Base-by-base conservation (phyloP, 2,888 invertebrate species). In the Limnephilus lunatus region DNA sequence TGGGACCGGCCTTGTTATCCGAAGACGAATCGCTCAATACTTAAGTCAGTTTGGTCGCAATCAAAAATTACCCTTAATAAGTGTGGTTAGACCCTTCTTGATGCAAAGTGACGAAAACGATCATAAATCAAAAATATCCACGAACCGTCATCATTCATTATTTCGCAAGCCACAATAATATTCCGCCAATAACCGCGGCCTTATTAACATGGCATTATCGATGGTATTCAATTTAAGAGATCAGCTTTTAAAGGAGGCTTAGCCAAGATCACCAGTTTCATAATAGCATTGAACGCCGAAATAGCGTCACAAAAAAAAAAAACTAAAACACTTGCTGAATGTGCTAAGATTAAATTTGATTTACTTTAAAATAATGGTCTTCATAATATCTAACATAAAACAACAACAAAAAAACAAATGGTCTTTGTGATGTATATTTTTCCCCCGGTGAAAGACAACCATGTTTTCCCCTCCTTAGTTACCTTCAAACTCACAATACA, bases 131-230 rank as follows among this genome's bases (percentile, higher is more conserved):
- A 48, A 87, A 87, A 31, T 86, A 87, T 53, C 53, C 87, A 68
- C 87, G 48, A 48, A 30, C 89, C 89, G n/a, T n/a, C n/a, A 89
- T 89, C 89, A 92, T 81, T 80, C 85, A 44, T 48, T 53, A 87
- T 87, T 87, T 87, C 39, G 80, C 68, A 89, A 89, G 44, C 91
- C 48, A 89, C 87, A 91, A 90, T 91, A 68, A 68, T 68, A 68
- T 89, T 91, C 86, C 31, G 90, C 86, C 53, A 83, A 91, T 92
- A 92, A 91, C 91, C 91, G 91, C 82, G 90, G 91, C 86, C 91
- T 91, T 12, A 92, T 92, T 91, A 92, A 92, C 91, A 89, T 91
- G 82, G 89, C 85, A 91, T 92, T 92, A 90, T 81, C 86, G 92
- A 90, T 85, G 25, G n/a, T 68, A 68, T 68, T 68, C 68, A 68